phyloP scores from a whole-genome alignment of 2,888 invertebrate species.

The Catocala sponsa region DNA sequence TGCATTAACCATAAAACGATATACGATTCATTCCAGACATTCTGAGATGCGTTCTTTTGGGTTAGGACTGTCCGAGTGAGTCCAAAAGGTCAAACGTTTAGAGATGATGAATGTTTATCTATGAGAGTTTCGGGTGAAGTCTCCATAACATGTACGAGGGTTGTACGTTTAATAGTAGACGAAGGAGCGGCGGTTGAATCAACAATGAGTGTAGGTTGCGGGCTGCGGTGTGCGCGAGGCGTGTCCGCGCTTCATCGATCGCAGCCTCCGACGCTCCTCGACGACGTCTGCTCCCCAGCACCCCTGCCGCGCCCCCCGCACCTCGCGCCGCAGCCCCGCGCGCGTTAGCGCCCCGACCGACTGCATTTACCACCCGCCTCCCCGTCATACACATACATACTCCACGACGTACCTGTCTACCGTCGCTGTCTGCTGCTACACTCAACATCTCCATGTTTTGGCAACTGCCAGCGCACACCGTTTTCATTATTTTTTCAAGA shows the following conservation, averaged over 20 bases:
- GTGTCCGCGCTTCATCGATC: constrained; percentile 88
- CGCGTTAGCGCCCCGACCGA: constrained; percentile 87
- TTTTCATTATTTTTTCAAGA: constrained; percentile 55
- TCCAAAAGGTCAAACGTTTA: constrained; percentile 40
- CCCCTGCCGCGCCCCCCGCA: constrained; percentile 50
- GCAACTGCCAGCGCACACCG: constrained; percentile 49
- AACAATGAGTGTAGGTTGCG: constrained; percentile 75
- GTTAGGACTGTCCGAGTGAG: constrained; percentile 19
- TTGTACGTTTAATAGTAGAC: constrained; percentile 37
- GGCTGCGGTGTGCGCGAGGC: constrained; percentile 82
- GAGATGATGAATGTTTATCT: constrained; percentile 41
- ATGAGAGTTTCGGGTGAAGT: constrained; percentile 25
- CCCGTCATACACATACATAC: constrained; percentile 65
- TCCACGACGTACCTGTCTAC: constrained; percentile 72
- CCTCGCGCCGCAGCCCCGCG: constrained; percentile 63
- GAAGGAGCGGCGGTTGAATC: constrained; percentile 68
- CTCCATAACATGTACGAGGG: constrained; percentile 20
- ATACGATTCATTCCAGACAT: constrained; percentile 59
- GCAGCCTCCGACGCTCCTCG: constrained; percentile 86
- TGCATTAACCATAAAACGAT: constrained; percentile 60
- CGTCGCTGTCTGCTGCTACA: constrained; percentile 59
- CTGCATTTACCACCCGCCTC: constrained; percentile 86
- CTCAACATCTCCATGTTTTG: constrained; percentile 61
- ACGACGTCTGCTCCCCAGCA: constrained; percentile 81
- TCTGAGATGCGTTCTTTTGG: constrained; percentile 34